A percentile compares a stretch with the other conserved stretches of the same genome.
phyloP scores from a whole-genome alignment of 2,797 vertebrate species.

The Melopsittacus undulatus region DNA sequence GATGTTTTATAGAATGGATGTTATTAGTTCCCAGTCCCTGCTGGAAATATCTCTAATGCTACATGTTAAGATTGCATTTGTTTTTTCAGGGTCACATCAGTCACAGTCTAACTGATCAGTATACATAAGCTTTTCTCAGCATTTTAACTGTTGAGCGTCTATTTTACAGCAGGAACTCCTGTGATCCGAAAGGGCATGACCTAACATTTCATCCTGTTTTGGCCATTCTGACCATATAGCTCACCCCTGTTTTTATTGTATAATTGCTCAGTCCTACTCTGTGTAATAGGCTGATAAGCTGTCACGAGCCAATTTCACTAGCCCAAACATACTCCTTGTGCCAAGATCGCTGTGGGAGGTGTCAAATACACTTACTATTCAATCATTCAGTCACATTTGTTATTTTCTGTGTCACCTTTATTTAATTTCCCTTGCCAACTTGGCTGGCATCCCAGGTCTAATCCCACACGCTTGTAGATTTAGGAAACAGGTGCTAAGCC shows the following conservation, averaged over 20 bases:
- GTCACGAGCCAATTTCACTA: conserved; percentile 7
- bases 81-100: background rate
- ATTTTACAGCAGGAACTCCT: background rate
- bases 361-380: background rate
- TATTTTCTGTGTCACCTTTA: conserved; percentile 59
- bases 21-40: background rate
- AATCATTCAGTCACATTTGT: conserved; percentile 1
- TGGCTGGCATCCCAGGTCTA: conserved; percentile 30
- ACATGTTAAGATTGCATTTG: background rate
- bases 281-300: background rate
- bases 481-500: conserved; percentile 40
- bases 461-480: conserved; percentile 4
- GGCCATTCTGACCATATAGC: background rate
- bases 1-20: background rate
- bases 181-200: background rate
- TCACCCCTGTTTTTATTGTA: background rate
- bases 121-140: background rate
- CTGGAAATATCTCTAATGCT: background rate
- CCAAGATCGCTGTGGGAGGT: conserved; percentile 22
- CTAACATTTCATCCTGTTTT: background rate
- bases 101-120: background rate
- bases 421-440: conserved; percentile 30
- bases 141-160: background rate
- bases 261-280: background rate
- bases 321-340: conserved; percentile 1